Percentiles rank a stretch among this genome's conserved stretches.
Conservation (phyloP, 2,888 invertebrate species). For the Mylabris sibirica region DNA sequence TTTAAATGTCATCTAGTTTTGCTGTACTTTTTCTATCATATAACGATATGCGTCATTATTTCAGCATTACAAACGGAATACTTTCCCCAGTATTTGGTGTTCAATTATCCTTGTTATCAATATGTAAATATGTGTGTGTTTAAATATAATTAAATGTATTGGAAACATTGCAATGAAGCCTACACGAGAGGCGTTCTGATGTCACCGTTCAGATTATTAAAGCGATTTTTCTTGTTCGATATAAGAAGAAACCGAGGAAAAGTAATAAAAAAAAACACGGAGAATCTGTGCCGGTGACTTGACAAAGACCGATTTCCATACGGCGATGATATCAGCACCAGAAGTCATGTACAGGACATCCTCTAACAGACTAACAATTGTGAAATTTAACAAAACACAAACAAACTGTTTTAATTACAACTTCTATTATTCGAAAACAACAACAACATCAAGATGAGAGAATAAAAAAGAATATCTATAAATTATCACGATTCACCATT, state of each 20-base stretch:
- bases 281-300: background rate
- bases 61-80: background rate
- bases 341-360: slow-evolving; percentile 34
- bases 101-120: slow-evolving; percentile 12
- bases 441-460: background rate
- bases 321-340: slow-evolving; percentile 29
- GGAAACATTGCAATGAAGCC: background rate
- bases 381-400: slow-evolving; percentile 10
- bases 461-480: background rate
- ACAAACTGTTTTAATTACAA: slow-evolving; percentile 9
- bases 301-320: slow-evolving; percentile 9
- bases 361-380: slow-evolving; percentile 19
- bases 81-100: background rate
- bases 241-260: background rate
- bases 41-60: background rate
- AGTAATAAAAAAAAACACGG: background rate
- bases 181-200: background rate
- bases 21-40: background rate
- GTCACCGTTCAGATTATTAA: background rate
- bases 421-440: background rate
- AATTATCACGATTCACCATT: background rate
- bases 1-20: background rate
- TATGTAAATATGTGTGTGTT: background rate
- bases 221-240: background rate
- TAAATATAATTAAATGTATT: slow-evolving; percentile 1